Base-by-base conservation (phyloP, 2,888 invertebrate genomes). In the Shargacucullia verbasci region DNA sequence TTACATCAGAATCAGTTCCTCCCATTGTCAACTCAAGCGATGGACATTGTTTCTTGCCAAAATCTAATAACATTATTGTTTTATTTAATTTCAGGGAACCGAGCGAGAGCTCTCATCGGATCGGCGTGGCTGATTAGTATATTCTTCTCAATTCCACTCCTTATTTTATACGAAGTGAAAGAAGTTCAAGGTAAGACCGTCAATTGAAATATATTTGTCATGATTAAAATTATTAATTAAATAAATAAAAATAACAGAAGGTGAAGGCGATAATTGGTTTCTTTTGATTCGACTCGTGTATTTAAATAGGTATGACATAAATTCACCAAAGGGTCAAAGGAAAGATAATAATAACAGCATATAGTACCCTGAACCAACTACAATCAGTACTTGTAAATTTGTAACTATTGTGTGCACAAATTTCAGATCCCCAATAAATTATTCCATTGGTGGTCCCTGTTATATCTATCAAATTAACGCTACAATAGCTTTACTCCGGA, bases 111-210 rank as follows among this genome's bases (percentile, higher is more conserved):
- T 44, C 94, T 98, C 52, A 96, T 98, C 7, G 95, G 96, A 5
- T 95, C 96, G 5, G 98, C 98, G 0, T 98, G 98, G 98, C 84
- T 96, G 7, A 94, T 98, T 60, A 98, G 98, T 77, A 95, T 96
- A 10, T 70, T 98, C 29, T 98, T 98, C 86, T 97, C 98, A 1
- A 92, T 96, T 40, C 98, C 98, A 33, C 96, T 97, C 27, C 94
- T 98, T 57, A 95, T 98, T 69, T 94, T 98, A 1, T 97, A 97
- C 80, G 97, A 97, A 88, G 96, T 97, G 76, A 96, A 95, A 81
- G 94, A 96, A 59, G 95, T 98, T 61, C 96, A 97, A 95, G 96
- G 97, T 96, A 87, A 85, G 65, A 27, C 0, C 11, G 6, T 11
- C n/a, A n/a, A n/a, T n/a, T n/a, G n/a, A n/a, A n/a, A n/a, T n/a